A percentile compares a stretch with the other conserved stretches of the same genome.
phyloP scores from a whole-genome alignment of 1,140 invertebrate genomes.

The Diorhabda carinulata region DNA sequence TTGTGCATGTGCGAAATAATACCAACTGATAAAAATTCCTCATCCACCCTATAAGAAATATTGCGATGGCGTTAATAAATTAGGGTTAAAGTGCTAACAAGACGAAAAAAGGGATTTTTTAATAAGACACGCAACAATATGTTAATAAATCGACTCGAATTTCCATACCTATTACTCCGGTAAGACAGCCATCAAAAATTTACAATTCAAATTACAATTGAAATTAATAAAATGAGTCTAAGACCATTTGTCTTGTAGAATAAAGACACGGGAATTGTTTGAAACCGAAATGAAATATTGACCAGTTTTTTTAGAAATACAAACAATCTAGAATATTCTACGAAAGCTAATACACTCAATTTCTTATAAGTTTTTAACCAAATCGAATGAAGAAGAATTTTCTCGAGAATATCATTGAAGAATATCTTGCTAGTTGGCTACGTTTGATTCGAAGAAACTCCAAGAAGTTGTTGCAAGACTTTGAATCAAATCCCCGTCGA shows the following conservation, averaged over 20 bases:
- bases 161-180: constrained; percentile 30
- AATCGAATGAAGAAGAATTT: too few species aligned
- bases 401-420: too few species aligned
- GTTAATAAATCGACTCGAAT: constrained; percentile 32
- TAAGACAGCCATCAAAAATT: constrained; percentile 31
- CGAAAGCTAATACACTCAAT: not conserved
- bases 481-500: too few species aligned
- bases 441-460: too few species aligned
- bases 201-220: constrained; percentile 32
- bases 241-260: not conserved
- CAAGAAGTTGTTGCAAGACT: too few species aligned
- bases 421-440: too few species aligned
- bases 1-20: too few species aligned
- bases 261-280: too few species aligned
- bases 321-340: not conserved
- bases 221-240: not conserved
- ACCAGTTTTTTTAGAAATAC: not conserved
- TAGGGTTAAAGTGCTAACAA: constrained; percentile 28
- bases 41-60: not conserved
- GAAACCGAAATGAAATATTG: too few species aligned
- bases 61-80: not conserved
- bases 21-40: too few species aligned
- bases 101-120: constrained; percentile 24
- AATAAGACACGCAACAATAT: constrained; percentile 31
- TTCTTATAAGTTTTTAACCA: too few species aligned